Base-by-base conservation (phyloP, 2,797 vertebrate species). In the Acanthurus tractus region DNA sequence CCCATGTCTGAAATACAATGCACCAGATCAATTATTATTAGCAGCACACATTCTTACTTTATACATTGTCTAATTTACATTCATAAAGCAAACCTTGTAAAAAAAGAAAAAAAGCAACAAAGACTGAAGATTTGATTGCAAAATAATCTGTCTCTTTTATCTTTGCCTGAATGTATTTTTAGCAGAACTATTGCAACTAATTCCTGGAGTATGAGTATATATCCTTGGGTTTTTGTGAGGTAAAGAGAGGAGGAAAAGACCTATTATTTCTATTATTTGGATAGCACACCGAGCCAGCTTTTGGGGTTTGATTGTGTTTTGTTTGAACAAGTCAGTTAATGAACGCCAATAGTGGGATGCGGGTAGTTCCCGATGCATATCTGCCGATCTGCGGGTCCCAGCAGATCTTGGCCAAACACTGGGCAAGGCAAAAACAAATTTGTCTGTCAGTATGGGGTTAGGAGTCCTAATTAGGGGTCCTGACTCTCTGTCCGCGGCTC, bases 271-370 rank as follows among this genome's bases (percentile, higher is more conserved):
- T 89, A 75, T 87, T 94, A 94, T 94, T 93, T 90, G 89, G 87
- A 93, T 86, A 86, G 81, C 46, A 76, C 76, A 82, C 79, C 22
- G 8, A 86, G 74, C 86, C 88, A 52, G 80, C 89, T 90, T 88
- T 89, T 8, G 38, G 87, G 85, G 82, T 94, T 94, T 95, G 94
- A 95, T 95, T 95, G 88, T 94, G 92, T 95, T 95, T 94, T 95
- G 94, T 95, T 95, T 95, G 90, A 95, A 94, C 93, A 91, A 90
- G 93, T 93, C 89, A 84, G 83, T 93, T 94, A 96, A 97, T 97
- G 96, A 97, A 97, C 95, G 88, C 92, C 91, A 94, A 95, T 94
- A 91, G 82, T 69, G 80, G 93, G 90, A 93, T 83, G 90, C 87
- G 90, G 94, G 91, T 90, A 86, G 93, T 89, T 91, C 92, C 90